Evolutionary conservation across 2,888 invertebrate species (phyloP), one percentile per base, ranked within the genome.

Genomic region (Teinopalpus imperialis): DNA sequence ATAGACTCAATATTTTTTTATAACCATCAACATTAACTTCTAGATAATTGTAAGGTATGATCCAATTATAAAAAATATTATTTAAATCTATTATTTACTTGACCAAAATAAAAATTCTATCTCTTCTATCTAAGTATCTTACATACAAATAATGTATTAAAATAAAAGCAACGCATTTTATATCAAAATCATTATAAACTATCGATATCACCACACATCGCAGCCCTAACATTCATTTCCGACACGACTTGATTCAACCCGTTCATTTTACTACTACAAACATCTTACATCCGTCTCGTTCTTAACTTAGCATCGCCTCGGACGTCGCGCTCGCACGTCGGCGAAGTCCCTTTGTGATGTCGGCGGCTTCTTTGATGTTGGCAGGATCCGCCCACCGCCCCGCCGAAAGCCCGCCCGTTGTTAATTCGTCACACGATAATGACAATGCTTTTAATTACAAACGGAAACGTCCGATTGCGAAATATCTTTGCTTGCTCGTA

Each of bases 231-330:
- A 59, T 69, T 73, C 74, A 78, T 78, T 74, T 77, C 73, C 66
- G 66, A 54, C 43, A 63, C 72, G 73, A 80, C 77, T 77, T 78
- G 81, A 79, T 78, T 80, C 81, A 83, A 81, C 80, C 75, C 80
- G 80, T 85, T 81, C 81, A 69, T 65, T 66, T 80, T 79, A 82
- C 81, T 75, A 79, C 79, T 74, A 78, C 80, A 79, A 75, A 79
- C 69, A 77, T 67, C 72, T 52, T 41, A 40, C 43, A 16, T 18
- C 60, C 52, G 10, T 79, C 80, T 53, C 72, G 56, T 29, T 79
- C 70, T 27, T 4, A 26, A 6, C 44, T 16, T 8, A 7, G 13
- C 2, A n/a, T 48, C 2, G 16, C 46, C 27, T 9, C 21, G 21
- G 3, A 51, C 41, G 2, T 72, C 71, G 54, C 70, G 20, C 53